Conservation (phyloP, 2,888 invertebrate genomes). For the Acrobasis consociella region DNA sequence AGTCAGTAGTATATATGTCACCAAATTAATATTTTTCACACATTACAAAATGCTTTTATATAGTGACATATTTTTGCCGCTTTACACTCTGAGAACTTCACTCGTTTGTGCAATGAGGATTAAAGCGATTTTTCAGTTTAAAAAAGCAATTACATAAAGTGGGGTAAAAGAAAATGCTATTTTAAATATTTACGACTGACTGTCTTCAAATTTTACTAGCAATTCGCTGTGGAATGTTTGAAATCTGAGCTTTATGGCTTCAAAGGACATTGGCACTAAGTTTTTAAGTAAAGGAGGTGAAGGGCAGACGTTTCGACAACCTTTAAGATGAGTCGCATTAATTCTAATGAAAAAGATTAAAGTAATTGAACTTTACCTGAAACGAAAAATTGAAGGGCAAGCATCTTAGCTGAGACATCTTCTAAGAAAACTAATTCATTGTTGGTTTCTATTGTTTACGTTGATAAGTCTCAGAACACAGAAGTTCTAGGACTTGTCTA, state of each 20-base stretch:
- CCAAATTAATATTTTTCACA: too few relatives aligned
- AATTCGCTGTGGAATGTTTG: background rate
- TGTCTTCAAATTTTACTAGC: background rate
- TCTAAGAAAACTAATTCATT: background rate
- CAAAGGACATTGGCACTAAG: background rate
- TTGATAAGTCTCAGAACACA: background rate
- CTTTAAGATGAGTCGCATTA: constrained; percentile 14
- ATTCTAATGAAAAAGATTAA: constrained; percentile 27
- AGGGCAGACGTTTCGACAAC: constrained; percentile 21
- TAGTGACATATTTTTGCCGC: too few relatives aligned
- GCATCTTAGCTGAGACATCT: background rate
- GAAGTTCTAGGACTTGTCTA: too few relatives aligned
- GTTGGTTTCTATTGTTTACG: background rate
- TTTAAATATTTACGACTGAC: background rate
- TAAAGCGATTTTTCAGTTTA: background rate
- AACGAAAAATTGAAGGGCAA: background rate
- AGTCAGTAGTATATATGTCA: too few relatives aligned
- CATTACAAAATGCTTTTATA: too few relatives aligned
- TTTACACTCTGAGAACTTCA: too few relatives aligned
- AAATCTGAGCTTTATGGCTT: background rate
- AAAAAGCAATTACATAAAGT: background rate
- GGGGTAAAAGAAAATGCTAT: background rate
- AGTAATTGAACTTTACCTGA: constrained; percentile 18
- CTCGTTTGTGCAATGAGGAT: too few relatives aligned
- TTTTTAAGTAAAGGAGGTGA: constrained; percentile 5